Base-by-base conservation (phyloP, 2,888 invertebrate genomes). In the Loripinus fragilis region DNA sequence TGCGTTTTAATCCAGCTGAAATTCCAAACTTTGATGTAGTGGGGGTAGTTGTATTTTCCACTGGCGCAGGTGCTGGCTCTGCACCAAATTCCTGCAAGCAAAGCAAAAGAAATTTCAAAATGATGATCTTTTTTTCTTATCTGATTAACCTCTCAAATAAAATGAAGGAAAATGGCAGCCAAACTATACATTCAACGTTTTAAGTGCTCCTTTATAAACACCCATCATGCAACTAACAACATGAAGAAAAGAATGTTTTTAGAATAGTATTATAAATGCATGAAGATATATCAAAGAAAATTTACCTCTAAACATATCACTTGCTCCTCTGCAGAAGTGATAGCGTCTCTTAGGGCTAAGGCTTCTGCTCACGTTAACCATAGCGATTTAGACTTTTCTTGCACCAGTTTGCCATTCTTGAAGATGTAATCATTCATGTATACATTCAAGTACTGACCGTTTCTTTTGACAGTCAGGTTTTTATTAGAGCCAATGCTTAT, bases 331-430 rank as follows among this genome's bases (percentile, higher is more conserved):
- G 52, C 8, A 23, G 35, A 20, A 50, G 35, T 67, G 23, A 72
- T 73, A 25, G 73, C 73, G 28, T 73, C 52, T n/a, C 52, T 52
- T 17, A 73, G 66, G 17, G n/a, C 45, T 15, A 73, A 28, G 45
- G 73, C 41, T 73, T 67, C 73, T 28, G 12, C 17, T 64, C 73
- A 66, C 25, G 66, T 73, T 20, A 67, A 28, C 73, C 73, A 73
- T 35, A 73, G 41, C 2, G n/a, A 66, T 50, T 67, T 66, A 0
- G 73, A 73, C 50, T 73, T 67, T 25, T 41, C 45, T 38, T 67
- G 20, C 20, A 52, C 33, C 7, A 73, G 41, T 73, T 73, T 8
- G 30, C 73, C 67, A 28, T 73, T 64, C 28, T 73, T 52, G 28
- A 73, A 67, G 20, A 28, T 7, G 52, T 73, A 67, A n/a, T 67